Evolutionary conservation across 53 echinoderm and acorn worm species (phyloP).

Genomic region (Apostichopus leukothele): DNA sequence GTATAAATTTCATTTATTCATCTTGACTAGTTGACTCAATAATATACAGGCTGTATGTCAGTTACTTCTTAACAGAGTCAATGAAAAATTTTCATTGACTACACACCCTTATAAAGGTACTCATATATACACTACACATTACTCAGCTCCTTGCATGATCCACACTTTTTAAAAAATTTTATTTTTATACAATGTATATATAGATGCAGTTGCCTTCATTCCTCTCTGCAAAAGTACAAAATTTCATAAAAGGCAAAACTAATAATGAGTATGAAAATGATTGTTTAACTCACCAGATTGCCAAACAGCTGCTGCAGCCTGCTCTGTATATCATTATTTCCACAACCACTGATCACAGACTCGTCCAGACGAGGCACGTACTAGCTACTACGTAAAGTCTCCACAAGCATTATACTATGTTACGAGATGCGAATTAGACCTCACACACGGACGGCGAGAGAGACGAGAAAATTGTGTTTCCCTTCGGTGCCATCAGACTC

Average conservation of each 20-base stretch:
- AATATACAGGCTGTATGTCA: neutral
- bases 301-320: conserved; percentile 32
- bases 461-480: conserved; percentile 13
- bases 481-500: neutral
- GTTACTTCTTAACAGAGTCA: neutral
- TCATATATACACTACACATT: neutral
- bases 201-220: neutral
- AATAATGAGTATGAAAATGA: neutral
- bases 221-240: neutral
- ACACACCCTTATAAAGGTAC: conserved; percentile 1
- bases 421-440: conserved; percentile 24
- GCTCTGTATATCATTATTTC: conserved; percentile 35
- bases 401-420: conserved; percentile 5
- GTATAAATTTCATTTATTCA: neutral
- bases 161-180: neutral
- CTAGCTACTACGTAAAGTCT: neutral
- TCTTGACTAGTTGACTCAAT: neutral
- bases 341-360: conserved; percentile 42
- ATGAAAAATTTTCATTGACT: neutral
- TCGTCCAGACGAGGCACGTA: conserved; percentile 5
- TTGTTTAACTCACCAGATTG: conserved; percentile 28
- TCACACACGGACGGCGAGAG: neutral
- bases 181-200: neutral
- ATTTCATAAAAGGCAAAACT: neutral
- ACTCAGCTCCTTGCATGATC: neutral